A percentile compares a stretch with the other conserved stretches of the same genome.
These are phyloP conservation scores for Helostoma temminkii DNA, from an alignment of 2,797 vertebrate genomes.

Conservation along the genomic window DNA sequence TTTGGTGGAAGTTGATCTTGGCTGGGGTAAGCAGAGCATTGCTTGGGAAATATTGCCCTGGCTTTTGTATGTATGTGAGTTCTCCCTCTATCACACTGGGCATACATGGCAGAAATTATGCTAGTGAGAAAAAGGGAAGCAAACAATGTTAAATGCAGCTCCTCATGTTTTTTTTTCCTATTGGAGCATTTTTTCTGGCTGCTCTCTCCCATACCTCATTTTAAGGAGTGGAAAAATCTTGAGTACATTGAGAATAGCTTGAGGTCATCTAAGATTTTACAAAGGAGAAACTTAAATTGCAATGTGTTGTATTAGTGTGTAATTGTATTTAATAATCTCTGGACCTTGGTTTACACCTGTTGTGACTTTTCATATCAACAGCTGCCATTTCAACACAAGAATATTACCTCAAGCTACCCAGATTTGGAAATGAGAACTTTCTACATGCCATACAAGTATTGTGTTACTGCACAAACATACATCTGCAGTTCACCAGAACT, in stretches of 20 bases:
- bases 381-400: slow-evolving; percentile 32
- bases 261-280: slow-evolving; percentile 27
- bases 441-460: slow-evolving; percentile 16
- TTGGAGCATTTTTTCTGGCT: slow-evolving; percentile 10
- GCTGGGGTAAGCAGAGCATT: slow-evolving; percentile 57
- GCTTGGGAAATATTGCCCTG: slow-evolving; percentile 51
- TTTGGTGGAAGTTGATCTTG: slow-evolving; percentile 81
- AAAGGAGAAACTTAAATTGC: slow-evolving; percentile 32
- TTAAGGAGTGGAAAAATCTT: slow-evolving; percentile 24
- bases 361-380: slow-evolving; percentile 4
- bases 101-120: slow-evolving; percentile 45
- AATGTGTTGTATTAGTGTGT: slow-evolving; percentile 38
- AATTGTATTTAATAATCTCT: slow-evolving; percentile 36
- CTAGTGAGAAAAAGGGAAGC: slow-evolving; percentile 56
- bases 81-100: slow-evolving; percentile 29
- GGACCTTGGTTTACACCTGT: slow-evolving; percentile 31
- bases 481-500: slow-evolving; percentile 24
- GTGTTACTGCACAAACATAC: slow-evolving; percentile 17
- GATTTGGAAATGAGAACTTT: slow-evolving; percentile 21
- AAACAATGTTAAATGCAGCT: slow-evolving; percentile 42
- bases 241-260: slow-evolving; percentile 5
- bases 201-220: slow-evolving; percentile 8
- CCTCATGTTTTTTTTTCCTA: slow-evolving; percentile 39
- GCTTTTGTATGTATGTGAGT: slow-evolving; percentile 49
- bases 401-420: slow-evolving; percentile 23